These are phyloP conservation scores for Troides oblongomaculatus DNA, from an alignment of 2,888 invertebrate species.

Conservation along the genomic window DNA sequence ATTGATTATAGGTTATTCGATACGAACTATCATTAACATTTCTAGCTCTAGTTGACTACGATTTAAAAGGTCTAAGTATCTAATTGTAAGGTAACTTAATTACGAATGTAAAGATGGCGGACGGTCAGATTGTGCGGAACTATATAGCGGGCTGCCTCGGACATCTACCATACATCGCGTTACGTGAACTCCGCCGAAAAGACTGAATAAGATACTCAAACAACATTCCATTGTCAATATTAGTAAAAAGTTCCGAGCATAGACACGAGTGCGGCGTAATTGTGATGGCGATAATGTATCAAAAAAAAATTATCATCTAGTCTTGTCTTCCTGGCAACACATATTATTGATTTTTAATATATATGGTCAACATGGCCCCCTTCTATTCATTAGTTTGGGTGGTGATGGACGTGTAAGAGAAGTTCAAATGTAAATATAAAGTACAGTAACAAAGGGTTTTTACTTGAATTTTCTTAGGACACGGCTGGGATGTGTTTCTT, in stretches of 20 bases:
- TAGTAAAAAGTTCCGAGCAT: conserved; percentile 33
- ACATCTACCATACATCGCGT: conserved; percentile 4
- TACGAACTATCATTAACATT: conserved; percentile 18
- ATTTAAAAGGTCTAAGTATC: conserved; percentile 25
- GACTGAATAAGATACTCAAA: conserved; percentile 51
- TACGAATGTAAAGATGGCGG: conserved; percentile 20
- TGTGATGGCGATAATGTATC: conserved; percentile 31
- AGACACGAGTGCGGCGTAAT: conserved; percentile 36
- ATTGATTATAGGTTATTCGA: conserved; percentile 12
- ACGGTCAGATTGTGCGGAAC: conserved; percentile 13
- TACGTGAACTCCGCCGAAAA: conserved; percentile 39
- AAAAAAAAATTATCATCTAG: conserved; percentile 52
- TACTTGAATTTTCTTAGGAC: conserved; percentile 12
- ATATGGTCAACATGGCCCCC: conserved; percentile 18
- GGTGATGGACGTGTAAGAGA: conserved; percentile 9
- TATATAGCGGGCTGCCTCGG: conserved; percentile 5
- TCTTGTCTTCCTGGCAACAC: conserved; percentile 62
- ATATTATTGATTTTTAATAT: conserved; percentile 30
- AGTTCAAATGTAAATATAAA: conserved; percentile 31
- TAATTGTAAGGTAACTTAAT: conserved; percentile 24
- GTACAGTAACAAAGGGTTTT: conserved; percentile 22
- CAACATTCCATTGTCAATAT: conserved; percentile 50
- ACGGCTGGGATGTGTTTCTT: background rate
- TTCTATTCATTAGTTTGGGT: conserved; percentile 19
- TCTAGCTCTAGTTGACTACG: conserved; percentile 13